phyloP scores from a whole-genome alignment of 2,797 vertebrate genomes.

The Luscinia luscinia region DNA sequence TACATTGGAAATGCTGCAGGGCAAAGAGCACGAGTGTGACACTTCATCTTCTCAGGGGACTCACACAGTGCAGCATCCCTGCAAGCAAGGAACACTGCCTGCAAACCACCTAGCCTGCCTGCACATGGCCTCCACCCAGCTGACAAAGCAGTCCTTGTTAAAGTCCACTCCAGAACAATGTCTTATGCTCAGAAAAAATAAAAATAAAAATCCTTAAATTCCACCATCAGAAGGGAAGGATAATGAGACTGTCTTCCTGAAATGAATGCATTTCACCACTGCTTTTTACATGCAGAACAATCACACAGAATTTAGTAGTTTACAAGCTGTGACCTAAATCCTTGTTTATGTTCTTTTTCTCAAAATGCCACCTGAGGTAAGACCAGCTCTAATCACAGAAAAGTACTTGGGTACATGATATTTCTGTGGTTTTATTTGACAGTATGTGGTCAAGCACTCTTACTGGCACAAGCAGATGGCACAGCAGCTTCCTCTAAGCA shows the following conservation, averaged over 20 bases:
- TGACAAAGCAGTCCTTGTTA: not conserved
- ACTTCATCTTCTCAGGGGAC: not conserved
- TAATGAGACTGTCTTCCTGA: not conserved
- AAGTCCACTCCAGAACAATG: not conserved
- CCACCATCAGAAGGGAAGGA: not conserved
- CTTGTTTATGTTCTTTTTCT: not conserved
- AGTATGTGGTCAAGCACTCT: not conserved
- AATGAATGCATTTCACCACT: accelerated
- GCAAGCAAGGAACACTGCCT: not conserved
- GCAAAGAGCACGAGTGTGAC: not conserved
- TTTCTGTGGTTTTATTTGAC: not conserved
- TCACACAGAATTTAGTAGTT: not conserved
- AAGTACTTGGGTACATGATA: not conserved
- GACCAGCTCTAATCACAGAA: not conserved
- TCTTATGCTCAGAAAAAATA: not conserved
- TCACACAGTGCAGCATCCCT: too few relatives aligned
- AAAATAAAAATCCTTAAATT: not conserved
- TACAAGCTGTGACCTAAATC: not conserved
- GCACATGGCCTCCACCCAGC: not conserved
- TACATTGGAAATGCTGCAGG: not conserved
- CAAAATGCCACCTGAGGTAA: not conserved
- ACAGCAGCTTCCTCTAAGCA: not conserved
- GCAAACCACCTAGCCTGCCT: not conserved
- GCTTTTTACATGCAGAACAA: not conserved
- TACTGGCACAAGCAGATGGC: constrained; percentile 5